These are phyloP conservation scores for Erythrocebus patas DNA, from an alignment of 2,113 vertebrate genomes.

Conservation along the genomic window DNA sequence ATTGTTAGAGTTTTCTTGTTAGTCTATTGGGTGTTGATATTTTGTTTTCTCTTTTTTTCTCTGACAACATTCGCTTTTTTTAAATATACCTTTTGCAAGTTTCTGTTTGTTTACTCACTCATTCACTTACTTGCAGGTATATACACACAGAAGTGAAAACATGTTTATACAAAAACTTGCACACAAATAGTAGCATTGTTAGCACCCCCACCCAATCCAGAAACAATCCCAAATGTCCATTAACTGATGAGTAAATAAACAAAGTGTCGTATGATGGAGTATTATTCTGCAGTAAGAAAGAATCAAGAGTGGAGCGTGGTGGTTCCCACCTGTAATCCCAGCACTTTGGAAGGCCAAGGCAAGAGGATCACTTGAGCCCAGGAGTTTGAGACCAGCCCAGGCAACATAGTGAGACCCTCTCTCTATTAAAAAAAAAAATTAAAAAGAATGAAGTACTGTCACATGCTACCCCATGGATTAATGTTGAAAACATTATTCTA, in stretches of 20 bases:
- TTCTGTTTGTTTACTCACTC: background rate
- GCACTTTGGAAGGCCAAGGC: too few species aligned
- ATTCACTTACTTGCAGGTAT: background rate
- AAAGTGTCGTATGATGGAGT: background rate
- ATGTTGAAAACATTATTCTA: background rate
- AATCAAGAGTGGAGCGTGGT: background rate
- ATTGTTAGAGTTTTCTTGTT: background rate
- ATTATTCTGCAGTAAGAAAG: background rate
- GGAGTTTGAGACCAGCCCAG: too few species aligned
- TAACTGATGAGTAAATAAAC: background rate
- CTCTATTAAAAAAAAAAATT: too few species aligned
- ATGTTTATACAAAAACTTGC: background rate
- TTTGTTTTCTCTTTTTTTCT: background rate
- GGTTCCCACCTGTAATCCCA: too few species aligned
- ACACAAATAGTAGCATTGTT: background rate
- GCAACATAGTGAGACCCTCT: too few species aligned
- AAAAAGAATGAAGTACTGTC: background rate
- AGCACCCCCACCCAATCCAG: background rate
- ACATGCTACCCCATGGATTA: background rate
- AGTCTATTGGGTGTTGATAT: background rate
- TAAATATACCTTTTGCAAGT: background rate
- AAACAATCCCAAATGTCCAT: background rate
- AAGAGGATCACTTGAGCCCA: too few species aligned
- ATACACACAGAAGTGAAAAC: background rate
- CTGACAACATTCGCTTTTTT: background rate